Evolutionary conservation across 2,113 vertebrate species (phyloP).

Genomic region (Scophthalmus maximus): DNA sequence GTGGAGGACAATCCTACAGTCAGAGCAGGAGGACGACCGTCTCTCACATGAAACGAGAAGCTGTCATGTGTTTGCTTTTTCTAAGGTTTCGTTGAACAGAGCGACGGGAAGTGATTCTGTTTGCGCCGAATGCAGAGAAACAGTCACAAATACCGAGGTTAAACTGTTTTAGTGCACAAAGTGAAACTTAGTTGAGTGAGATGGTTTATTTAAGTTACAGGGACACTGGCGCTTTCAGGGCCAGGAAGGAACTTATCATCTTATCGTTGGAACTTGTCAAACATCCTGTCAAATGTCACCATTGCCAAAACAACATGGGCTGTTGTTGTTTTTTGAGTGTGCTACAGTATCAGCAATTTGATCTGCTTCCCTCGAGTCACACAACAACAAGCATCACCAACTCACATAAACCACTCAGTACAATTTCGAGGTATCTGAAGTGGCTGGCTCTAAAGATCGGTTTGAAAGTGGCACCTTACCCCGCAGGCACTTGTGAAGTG

Average conservation of each 20-base stretch:
- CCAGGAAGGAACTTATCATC: conserved; percentile 35
- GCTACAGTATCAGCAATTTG: neutral
- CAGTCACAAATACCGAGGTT: too few species aligned
- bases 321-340: neutral
- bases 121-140: too few species aligned
- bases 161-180: too few species aligned
- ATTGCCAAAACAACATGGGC: conserved; percentile 17
- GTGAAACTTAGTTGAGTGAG: too few species aligned
- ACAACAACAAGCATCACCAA: conserved; percentile 20
- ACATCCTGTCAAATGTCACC: conserved; percentile 46
- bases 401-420: conserved; percentile 40
- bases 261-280: conserved; percentile 25
- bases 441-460: conserved; percentile 25
- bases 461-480: conserved; percentile 70
- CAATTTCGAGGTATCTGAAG: conserved; percentile 28
- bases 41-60: neutral
- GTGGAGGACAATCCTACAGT: conserved; percentile 2
- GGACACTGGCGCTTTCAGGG: neutral
- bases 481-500: conserved; percentile 47
- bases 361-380: neutral
- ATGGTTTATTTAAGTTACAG: too few species aligned
- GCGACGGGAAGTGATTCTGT: neutral
- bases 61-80: neutral
- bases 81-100: neutral
- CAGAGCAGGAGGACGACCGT: neutral